Base-by-base conservation (phyloP, 2,797 vertebrate genomes). In the Gouania willdenowi region DNA sequence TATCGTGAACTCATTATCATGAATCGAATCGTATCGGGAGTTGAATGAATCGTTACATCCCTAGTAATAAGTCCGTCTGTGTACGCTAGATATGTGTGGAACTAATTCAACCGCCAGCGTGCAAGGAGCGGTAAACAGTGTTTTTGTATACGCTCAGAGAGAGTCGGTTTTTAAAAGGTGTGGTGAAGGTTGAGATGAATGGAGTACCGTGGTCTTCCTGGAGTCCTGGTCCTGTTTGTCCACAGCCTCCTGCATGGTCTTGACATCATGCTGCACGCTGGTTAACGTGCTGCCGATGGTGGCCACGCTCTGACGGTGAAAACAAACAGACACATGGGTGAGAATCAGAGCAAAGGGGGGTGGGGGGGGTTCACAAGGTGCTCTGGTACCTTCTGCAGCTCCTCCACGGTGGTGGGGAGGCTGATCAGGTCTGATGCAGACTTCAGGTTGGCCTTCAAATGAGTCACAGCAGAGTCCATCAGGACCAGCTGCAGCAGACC, bases 281-380 rank as follows among this genome's bases (percentile, higher is more conserved):
- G 93, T 97, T 56, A 98, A 83, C 0, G 92, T 96, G 84, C 91
- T 98, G 18, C 94, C 95, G 55, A 98, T 93, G 17, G 92, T 93
- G 3, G 95, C 96, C 15, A 98, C 94, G 34, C 93, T 98, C 96
- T 98, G 73, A 18, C 89, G 62, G 32, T 47, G 3, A 45, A 46
- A 35, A 13, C 0, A 28, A 5, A 14, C 0, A 1, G n/a, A n/a
- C n/a, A n/a, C n/a, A n/a, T n/a, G n/a, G n/a, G n/a, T n/a, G n/a
- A n/a, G n/a, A n/a, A 6, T 7, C 0, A 33, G 5, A 21, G 34
- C n/a, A n/a, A n/a, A n/a, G n/a, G n/a, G 13, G 13, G 13, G 14
- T 14, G 14, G 2, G 13, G 13, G 13, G 13, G 13, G 13, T 13
- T 14, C n/a, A 14, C 14, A n/a, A n/a, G n/a, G n/a, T n/a, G n/a